Base-by-base conservation (phyloP, 2,888 invertebrate species). In the Geotrupes spiniger region DNA sequence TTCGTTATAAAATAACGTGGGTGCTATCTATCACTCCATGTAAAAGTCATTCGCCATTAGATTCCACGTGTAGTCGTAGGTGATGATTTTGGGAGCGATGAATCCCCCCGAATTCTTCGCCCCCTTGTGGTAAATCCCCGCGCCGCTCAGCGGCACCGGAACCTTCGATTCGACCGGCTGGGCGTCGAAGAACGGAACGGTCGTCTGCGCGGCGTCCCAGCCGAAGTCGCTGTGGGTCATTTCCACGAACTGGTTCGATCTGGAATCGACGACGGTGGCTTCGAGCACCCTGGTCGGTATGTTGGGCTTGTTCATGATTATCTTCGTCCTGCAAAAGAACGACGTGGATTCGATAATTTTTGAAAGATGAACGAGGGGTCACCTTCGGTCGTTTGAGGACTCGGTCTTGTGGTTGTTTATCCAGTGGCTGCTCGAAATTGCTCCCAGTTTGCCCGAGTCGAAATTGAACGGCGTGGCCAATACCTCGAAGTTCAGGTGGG, bases 171-270 rank as follows among this genome's bases (percentile, higher is more conserved):
- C 66, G 0, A 80, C 73, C 1, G 71, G 64, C 60, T 80, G 80
- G 12, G 72, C 68, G 57, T 80, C 80, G n/a, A 80, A 61, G 58
- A 76, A 80, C 8, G 80, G 80, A 28, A 80, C 70, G 1, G 79
- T 78, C 17, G 74, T 76, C 63, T 80, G 80, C 1, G 74, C 77
- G 1, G 74, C 78, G 58, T 80, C 80, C 29, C 69, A 69, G 2
- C 68, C 66, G 1, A 75, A 61, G 58, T 77, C 77, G 0, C 76
- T 74, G 14, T 76, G 70, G 1, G 69, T 70, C 54, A 79, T 78
- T 46, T 72, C 65, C 11, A 79, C 36, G 57, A 68, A 79, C 47
- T 75, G 73, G 55, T 77, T 74, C 3, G 25, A 31, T 1, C 21
- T 9, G 4, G 46, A 10, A 21, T 9, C 10, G 33, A 26, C 1